Percentiles rank a stretch among this genome's conserved stretches.
Evolutionary conservation across 1,140 invertebrate genomes (phyloP).

Genomic region (Epicauta chinensis): DNA sequence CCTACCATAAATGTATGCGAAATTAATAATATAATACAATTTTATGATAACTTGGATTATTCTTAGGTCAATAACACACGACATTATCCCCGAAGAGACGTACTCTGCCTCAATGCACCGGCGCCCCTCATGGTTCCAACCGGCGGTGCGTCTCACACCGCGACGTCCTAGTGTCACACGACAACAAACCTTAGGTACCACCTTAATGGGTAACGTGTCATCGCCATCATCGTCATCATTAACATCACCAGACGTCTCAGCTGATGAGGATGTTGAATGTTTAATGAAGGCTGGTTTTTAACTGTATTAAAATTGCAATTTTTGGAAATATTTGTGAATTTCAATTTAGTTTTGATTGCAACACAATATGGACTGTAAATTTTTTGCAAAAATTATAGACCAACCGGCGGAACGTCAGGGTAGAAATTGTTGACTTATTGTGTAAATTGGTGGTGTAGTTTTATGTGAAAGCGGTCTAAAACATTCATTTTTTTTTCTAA

Average conservation of each 20-base stretch:
- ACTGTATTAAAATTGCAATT: too few species aligned
- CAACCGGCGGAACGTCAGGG: neutral
- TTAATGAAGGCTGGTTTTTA: slow-evolving; percentile 40
- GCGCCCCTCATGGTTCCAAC: slow-evolving; percentile 33
- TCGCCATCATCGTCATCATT: slow-evolving; percentile 31
- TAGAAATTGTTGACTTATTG: too few species aligned
- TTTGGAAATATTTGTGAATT: too few species aligned
- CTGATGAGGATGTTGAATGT: slow-evolving; percentile 34
- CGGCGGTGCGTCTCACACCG: slow-evolving; percentile 12
- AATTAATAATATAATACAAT: too few species aligned
- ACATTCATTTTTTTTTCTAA: too few species aligned
- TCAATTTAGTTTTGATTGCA: too few species aligned
- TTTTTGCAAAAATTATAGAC: neutral
- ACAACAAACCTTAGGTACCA: slow-evolving; percentile 31
- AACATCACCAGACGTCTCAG: slow-evolving; percentile 23
- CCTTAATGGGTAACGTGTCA: slow-evolving; percentile 35
- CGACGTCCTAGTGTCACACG: slow-evolving; percentile 27
- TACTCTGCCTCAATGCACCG: slow-evolving; percentile 27
- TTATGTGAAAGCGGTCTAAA: too few species aligned
- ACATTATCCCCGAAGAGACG: slow-evolving; percentile 40
- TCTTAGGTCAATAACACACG: slow-evolving; percentile 37
- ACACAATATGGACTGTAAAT: too few species aligned
- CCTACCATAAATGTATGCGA: neutral
- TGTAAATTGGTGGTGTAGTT: too few species aligned
- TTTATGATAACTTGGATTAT: too few species aligned